Evolutionary conservation across 2,888 invertebrate genomes (phyloP), one percentile per base, ranked within the genome.

Genomic region (Pardosa pseudoannulata): DNA sequence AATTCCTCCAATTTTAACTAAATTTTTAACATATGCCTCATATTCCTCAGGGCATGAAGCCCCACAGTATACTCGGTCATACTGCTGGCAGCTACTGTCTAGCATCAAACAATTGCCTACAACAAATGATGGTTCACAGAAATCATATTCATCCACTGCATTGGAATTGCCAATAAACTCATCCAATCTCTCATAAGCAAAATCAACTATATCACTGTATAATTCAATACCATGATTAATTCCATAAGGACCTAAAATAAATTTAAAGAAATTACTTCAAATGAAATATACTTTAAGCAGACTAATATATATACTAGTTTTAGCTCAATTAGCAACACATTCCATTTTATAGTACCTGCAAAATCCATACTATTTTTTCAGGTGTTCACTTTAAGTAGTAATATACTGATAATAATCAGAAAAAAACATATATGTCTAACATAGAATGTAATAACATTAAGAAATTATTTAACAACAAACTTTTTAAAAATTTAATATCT

Each of bases 1-100:
- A 81, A 96, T 93, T 6, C 97, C 97, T 56, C 95, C 95, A 74
- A 97, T 92, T 93, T 94, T 92, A 28, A 93, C 90, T 88, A 97
- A 93, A 90, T 94, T 94, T 90, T 95, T 95, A 92, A 97, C 94
- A 91, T 95, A 95, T 90, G 92, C 93, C 90, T 95, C 94, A 90
- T 95, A 94, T 89, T 94, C 93, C 82, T 94, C 93, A 0, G 96
- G 95, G 91, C 96, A 96, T 2, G 94, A 95, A 1, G 97, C 97
- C 1, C 97, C 97, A 91, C 96, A 96, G 91, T 97, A 97, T 71
- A 97, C 95, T 79, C 97, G 93, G 91, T 97, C 97, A 91, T 97
- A 97, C 75, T 93, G 93, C 70, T 93, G 92, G 88, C 92, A 92
- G 73, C 93, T 93, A 39, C 94, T 93, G 27, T 90, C 88, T 36